Percentiles rank a stretch among this genome's conserved stretches.
Evolutionary conservation across 2,113 vertebrate species (phyloP).

Genomic region (Nematolebias whitei): DNA sequence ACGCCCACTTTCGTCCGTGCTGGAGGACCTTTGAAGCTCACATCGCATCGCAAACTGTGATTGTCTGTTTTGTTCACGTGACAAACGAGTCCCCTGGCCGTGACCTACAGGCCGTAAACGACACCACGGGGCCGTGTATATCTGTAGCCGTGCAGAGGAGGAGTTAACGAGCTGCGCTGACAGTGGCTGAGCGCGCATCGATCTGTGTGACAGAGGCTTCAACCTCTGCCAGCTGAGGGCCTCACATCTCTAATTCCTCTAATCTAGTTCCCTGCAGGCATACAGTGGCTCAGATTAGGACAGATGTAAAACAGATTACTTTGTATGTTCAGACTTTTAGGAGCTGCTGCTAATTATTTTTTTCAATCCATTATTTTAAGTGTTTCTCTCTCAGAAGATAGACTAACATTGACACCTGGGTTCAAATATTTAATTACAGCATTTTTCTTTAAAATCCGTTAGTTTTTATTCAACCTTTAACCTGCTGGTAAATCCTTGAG

Average conservation of each 20-base stretch:
- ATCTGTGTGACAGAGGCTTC: conserved; percentile 46
- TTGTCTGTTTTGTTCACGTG: neutral
- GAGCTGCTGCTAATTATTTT: too few species aligned
- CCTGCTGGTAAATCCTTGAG: too few species aligned
- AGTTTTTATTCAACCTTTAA: neutral
- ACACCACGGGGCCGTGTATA: neutral
- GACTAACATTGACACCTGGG: neutral
- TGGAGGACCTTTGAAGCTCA: neutral
- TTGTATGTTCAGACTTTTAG: neutral
- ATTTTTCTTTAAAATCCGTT: neutral
- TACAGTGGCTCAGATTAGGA: conserved; percentile 18
- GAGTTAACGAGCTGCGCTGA: too few species aligned
- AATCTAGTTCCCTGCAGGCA: conserved; percentile 52
- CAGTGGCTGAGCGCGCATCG: conserved; percentile 43
- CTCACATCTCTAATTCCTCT: conserved; percentile 50
- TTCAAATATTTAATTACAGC: neutral
- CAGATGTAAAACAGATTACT: neutral
- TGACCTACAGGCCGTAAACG: conserved; percentile 6
- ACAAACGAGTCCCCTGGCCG: neutral
- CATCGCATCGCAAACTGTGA: neutral
- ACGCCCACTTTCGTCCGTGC: too few species aligned
- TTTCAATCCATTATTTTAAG: neutral
- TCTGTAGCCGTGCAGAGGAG: neutral
- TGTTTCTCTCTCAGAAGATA: neutral
- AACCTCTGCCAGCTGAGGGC: conserved; percentile 42